Evolutionary conservation across 2,113 vertebrate species (phyloP).

Genomic region (Paramormyrops kingsleyae): DNA sequence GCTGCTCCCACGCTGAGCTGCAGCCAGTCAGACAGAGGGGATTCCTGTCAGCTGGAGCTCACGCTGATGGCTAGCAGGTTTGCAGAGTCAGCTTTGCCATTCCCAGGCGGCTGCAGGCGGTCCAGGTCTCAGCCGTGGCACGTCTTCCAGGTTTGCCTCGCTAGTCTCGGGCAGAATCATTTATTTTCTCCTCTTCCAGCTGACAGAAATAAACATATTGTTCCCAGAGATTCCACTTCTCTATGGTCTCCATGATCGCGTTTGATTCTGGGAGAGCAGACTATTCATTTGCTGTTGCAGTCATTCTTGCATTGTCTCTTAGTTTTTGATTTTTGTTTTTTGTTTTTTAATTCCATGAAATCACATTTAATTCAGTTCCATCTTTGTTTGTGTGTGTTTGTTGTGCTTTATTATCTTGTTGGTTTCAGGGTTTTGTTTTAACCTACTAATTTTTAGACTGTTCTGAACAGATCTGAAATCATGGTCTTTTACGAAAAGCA

Average conservation of each 20-base stretch:
- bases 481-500: background rate
- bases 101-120: background rate
- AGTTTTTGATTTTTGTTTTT: background rate
- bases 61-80: background rate
- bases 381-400: slow-evolving; percentile 9
- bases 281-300: background rate
- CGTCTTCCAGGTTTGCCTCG: background rate
- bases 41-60: background rate
- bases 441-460: slow-evolving; percentile 14
- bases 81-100: background rate
- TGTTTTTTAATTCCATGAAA: background rate
- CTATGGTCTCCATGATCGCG: background rate
- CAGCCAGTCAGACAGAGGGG: background rate
- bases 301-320: background rate
- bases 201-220: background rate
- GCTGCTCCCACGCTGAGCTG: background rate
- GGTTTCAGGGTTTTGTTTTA: slow-evolving; percentile 17
- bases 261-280: background rate
- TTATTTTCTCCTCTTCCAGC: background rate
- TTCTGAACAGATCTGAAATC: background rate
- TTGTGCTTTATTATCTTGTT: background rate
- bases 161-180: background rate
- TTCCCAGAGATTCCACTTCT: background rate
- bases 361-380: background rate
- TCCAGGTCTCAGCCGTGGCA: no score